Conservation (phyloP, 2,113 vertebrate genomes). For the Himantopus leucocephalus region DNA sequence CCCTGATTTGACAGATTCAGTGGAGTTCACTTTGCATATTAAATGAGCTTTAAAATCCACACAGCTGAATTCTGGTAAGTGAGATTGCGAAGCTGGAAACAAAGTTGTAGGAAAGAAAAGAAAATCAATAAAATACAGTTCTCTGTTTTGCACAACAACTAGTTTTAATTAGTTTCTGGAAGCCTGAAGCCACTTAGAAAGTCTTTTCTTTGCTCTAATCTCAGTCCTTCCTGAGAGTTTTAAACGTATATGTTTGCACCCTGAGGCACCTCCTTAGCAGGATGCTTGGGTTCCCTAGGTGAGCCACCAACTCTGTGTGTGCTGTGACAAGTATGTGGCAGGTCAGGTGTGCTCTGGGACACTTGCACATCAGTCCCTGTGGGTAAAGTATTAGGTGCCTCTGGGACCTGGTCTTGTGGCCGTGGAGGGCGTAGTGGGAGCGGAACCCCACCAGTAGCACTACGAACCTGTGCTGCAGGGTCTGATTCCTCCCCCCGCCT, state of each 20-base stretch:
- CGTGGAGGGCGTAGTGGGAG: not conserved
- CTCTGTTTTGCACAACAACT: not conserved
- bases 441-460: not conserved
- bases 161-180: not conserved
- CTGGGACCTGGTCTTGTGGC: not conserved
- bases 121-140: not conserved
- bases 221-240: not conserved
- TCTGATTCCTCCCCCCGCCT: fast-evolving
- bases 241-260: too few relatives aligned
- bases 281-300: too few relatives aligned
- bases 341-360: not conserved
- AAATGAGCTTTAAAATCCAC: not conserved
- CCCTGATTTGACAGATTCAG: not conserved
- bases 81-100: not conserved
- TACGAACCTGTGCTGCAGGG: not conserved
- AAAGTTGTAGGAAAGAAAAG: not conserved
- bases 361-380: not conserved
- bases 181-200: not conserved
- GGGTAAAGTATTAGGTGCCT: not conserved
- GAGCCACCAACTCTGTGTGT: not conserved
- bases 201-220: not conserved
- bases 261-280: not conserved
- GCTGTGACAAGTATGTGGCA: not conserved
- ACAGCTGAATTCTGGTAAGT: not conserved
- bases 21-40: not conserved